These are phyloP conservation scores for Noctua fimbriata DNA, from an alignment of 2,888 invertebrate species.

Conservation along the genomic window DNA sequence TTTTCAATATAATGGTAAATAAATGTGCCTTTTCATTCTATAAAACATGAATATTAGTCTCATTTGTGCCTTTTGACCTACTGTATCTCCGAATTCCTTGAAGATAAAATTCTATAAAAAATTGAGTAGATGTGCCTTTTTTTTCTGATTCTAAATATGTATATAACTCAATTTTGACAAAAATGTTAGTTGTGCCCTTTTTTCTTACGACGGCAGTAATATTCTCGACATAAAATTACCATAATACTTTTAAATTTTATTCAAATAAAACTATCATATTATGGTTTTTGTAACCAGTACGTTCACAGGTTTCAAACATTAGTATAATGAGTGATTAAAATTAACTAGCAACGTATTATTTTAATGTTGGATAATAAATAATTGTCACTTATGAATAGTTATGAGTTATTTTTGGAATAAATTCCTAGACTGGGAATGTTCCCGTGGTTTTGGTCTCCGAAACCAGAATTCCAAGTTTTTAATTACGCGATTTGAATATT, in stretches of 20 bases:
- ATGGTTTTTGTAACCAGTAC: slow-evolving; percentile 23
- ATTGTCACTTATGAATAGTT: slow-evolving; percentile 55
- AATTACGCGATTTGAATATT: slow-evolving; percentile 58
- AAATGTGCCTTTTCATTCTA: too few species aligned
- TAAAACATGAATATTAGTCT: too few species aligned
- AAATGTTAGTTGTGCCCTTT: too few species aligned
- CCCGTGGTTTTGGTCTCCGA: slow-evolving; percentile 48
- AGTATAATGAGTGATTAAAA: slow-evolving; percentile 50
- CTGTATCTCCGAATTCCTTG: too few species aligned
- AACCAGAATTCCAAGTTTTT: slow-evolving; percentile 51
- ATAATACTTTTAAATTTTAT: slow-evolving; percentile 28
- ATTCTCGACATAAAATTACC: slow-evolving; percentile 34
- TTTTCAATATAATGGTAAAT: too few species aligned
- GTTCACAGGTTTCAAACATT: slow-evolving; percentile 43
- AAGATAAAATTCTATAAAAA: too few species aligned
- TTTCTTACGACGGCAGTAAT: too few species aligned
- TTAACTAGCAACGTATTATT: slow-evolving; percentile 46
- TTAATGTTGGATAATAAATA: slow-evolving; percentile 56
- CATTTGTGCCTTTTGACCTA: too few species aligned
- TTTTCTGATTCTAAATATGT: too few species aligned
- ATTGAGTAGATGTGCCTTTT: too few species aligned
- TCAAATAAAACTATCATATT: slow-evolving; percentile 1
- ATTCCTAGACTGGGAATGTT: slow-evolving; percentile 48
- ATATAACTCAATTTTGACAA: too few species aligned
- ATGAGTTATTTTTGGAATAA: slow-evolving; percentile 50